Percentiles rank a stretch among this genome's conserved stretches.
Evolutionary conservation across 92 coral and sea anemone genomes (phyloP).

Genomic region (Epizoanthus ramosus): DNA sequence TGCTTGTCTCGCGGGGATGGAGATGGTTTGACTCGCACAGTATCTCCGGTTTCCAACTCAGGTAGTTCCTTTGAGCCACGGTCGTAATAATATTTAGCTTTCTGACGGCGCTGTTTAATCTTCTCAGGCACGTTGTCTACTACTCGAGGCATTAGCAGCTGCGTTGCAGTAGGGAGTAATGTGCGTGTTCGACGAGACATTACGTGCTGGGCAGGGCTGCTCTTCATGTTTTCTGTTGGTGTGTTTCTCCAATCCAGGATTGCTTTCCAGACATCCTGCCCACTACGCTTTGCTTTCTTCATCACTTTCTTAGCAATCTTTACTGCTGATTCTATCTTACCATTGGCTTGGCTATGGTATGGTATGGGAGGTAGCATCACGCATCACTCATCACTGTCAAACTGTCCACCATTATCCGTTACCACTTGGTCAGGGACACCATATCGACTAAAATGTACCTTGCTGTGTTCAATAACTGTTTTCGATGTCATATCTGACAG

Average conservation of each 20-base stretch:
- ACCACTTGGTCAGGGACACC: constrained; percentile 21
- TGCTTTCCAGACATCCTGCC: constrained; percentile 28
- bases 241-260: constrained; percentile 27
- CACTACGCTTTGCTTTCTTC: constrained; percentile 13
- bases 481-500: constrained; percentile 39
- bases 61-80: constrained; percentile 10
- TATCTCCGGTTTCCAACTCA: constrained; percentile 35
- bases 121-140: background rate
- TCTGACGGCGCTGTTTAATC: constrained; percentile 19
- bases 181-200: constrained; percentile 30
- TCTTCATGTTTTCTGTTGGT: constrained; percentile 20
- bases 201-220: constrained; percentile 33
- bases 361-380: too few relatives aligned
- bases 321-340: constrained; percentile 15
- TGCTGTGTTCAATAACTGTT: constrained; percentile 10
- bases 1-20: constrained; percentile 29
- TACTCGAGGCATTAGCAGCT: background rate
- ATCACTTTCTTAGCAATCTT: constrained; percentile 27
- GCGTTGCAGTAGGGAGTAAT: constrained; percentile 6
- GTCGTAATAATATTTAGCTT: constrained; percentile 36
- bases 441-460: constrained; percentile 30
- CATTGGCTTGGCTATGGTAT: constrained; percentile 6
- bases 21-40: too few relatives aligned
- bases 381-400: too few relatives aligned
- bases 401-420: constrained; percentile 40